Conservation (phyloP, 2,113 vertebrate genomes). For the Ursus arctos region DNA sequence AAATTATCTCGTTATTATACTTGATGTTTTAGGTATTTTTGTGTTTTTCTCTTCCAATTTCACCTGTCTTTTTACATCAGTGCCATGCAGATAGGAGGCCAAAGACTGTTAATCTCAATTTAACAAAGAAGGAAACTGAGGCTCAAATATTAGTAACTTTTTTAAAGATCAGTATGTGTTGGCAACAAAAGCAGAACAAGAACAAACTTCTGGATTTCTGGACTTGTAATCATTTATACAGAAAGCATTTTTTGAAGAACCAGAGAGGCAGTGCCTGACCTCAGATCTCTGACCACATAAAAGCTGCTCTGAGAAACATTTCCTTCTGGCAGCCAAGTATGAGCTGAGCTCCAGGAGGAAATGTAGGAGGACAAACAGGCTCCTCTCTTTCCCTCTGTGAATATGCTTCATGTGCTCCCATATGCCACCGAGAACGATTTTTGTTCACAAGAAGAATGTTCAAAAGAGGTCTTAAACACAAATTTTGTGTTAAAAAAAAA, state of each 20-base stretch:
- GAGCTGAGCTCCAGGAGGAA: not conserved
- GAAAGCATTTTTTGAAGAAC: not conserved
- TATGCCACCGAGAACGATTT: not conserved
- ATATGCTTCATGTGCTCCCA: not conserved
- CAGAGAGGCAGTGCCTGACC: not conserved
- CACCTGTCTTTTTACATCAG: not conserved
- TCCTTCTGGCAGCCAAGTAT: not conserved
- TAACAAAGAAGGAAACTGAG: not conserved
- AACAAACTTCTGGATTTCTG: constrained; percentile 28
- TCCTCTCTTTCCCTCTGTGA: not conserved
- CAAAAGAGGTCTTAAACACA: not conserved
- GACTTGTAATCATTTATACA: not conserved
- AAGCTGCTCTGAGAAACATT: constrained; percentile 25
- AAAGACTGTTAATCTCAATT: not conserved
- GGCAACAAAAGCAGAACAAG: not conserved
- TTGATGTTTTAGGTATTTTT: not conserved
- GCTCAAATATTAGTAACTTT: not conserved
- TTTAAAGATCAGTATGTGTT: not conserved
- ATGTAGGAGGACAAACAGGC: not conserved
- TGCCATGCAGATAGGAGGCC: not conserved
- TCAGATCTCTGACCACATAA: not conserved
- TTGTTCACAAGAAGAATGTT: constrained; percentile 16
- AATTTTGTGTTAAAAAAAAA: not conserved
- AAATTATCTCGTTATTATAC: not conserved
- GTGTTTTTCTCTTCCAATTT: not conserved